These are phyloP conservation scores for Nephrotoma guestfalica DNA, from an alignment of 2,888 invertebrate genomes.

Conservation along the genomic window DNA sequence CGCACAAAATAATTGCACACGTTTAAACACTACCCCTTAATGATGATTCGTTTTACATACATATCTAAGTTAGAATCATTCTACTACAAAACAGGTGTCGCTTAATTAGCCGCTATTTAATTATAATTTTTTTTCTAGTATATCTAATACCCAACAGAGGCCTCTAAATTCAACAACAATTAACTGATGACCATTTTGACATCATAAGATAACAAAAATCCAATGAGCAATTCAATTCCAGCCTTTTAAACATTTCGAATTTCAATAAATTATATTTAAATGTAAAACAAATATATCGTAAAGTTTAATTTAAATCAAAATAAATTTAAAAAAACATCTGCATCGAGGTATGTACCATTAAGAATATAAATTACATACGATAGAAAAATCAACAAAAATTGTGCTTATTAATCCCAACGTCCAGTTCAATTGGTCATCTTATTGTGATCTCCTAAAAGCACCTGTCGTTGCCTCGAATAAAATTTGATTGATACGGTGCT, in stretches of 20 bases:
- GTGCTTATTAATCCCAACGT: background rate
- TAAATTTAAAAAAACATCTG: background rate
- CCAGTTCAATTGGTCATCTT: background rate
- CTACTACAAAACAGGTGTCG: no score
- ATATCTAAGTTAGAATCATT: no score
- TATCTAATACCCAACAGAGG: background rate
- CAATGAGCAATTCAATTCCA: no score
- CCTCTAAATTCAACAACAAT: no score
- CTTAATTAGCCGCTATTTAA: no score
- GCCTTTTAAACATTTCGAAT: background rate
- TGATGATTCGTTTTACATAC: no score
- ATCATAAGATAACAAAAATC: no score
- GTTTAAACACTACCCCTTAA: no score
- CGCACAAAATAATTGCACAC: no score
- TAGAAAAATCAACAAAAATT: background rate
- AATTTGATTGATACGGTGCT: slow-evolving; percentile 1
- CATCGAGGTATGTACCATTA: background rate
- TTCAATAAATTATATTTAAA: background rate
- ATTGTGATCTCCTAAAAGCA: background rate
- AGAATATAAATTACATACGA: background rate
- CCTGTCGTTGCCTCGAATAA: background rate
- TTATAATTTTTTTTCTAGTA: no score
- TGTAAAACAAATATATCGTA: background rate
- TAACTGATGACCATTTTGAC: no score
- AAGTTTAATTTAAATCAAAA: background rate